Conservation (phyloP, 2,797 vertebrate species). For the Diplodus puntazzo region DNA sequence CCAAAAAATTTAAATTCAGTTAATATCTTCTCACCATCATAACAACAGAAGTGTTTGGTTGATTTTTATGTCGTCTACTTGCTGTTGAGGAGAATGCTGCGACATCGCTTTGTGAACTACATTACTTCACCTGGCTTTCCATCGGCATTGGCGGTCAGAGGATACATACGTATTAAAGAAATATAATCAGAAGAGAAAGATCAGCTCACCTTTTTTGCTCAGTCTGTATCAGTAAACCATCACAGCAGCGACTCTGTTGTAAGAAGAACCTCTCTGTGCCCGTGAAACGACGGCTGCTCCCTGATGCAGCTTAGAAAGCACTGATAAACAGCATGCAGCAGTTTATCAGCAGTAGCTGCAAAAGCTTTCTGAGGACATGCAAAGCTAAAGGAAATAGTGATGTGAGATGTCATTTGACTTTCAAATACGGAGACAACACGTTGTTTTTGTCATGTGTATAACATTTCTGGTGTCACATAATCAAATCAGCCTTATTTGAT, state of each 20-base stretch:
- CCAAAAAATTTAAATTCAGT: too few species aligned
- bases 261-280: not conserved
- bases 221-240: not conserved
- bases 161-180: not conserved
- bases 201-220: slow-evolving; percentile 23
- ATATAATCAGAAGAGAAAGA: not conserved
- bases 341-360: not conserved
- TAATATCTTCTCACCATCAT: too few species aligned
- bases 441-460: not conserved
- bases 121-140: too few species aligned
- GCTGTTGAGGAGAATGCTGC: too few species aligned
- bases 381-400: not conserved
- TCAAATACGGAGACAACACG: slow-evolving; percentile 15
- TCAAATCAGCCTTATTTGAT: too few species aligned
- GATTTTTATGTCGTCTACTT: too few species aligned
- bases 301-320: not conserved
- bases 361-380: not conserved
- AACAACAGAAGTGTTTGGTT: too few species aligned
- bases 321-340: not conserved
- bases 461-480: too few species aligned
- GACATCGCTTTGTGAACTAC: too few species aligned
- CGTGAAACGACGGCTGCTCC: not conserved
- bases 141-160: too few species aligned
- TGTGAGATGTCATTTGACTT: slow-evolving; percentile 43
- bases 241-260: not conserved